Base-by-base conservation (phyloP, 2,113 vertebrate genomes). In the Pangasianodon gigas region DNA sequence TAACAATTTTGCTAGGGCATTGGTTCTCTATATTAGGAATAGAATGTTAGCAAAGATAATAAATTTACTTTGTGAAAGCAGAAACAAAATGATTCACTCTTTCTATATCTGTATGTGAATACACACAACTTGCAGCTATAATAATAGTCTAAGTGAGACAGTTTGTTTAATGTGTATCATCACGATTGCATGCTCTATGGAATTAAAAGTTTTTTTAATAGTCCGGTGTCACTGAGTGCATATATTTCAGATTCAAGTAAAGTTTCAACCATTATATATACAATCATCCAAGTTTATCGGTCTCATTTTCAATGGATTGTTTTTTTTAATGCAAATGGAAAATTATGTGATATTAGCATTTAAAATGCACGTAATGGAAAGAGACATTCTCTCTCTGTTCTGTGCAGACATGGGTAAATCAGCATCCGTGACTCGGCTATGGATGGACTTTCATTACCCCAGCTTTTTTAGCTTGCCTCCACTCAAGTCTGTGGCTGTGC, bases 381-480 rank as follows among this genome's bases (percentile, higher is more conserved):
- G 44, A 26, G 44, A 48, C 75, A 11, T 77, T 75, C 58, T 90
- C 75, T 60, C 62, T 82, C 32, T 44, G 46, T 89, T 86, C 60
- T 74, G 48, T 54, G 48, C 41, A 62, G 60, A 24, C 69, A 62
- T 75, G 37, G 79, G 41, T 87, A 41, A 92, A 52, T 62, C 87
- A 74, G 88, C 84, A 90, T 91, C 91, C 32, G 48, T 21, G 69
- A 86, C 89, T 92, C 90, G 86, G 89, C 91, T 87, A 84, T 89
- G 91, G 93, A 92, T 86, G 89, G 26, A 79, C 82, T 89, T 90
- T 89, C 92, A 93, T 95, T 94, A 94, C 91, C 75, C 48, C 60
- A 86, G 88, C 87, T 93, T 87, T 93, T 95, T 95, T 94, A 91
- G 91, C 89, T 87, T 90, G 81, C 88, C 94, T 93, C 90, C 32